These are phyloP conservation scores for Lindbergichthys nudifrons DNA, from an alignment of 2,797 vertebrate genomes.

Conservation along the genomic window DNA sequence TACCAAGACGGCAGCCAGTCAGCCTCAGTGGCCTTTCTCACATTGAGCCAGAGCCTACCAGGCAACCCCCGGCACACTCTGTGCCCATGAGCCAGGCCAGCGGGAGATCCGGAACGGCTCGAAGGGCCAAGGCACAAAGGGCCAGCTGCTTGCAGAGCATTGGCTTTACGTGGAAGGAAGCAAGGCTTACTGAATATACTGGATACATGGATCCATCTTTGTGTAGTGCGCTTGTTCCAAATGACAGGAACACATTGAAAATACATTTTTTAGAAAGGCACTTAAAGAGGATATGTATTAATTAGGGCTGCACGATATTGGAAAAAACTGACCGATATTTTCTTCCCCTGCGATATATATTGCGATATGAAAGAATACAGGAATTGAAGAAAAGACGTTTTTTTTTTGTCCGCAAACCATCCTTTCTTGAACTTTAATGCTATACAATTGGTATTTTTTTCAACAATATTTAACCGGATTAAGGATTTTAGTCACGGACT, in stretches of 20 bases:
- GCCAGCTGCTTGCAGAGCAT: constrained; percentile 82
- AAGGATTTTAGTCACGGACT: no score
- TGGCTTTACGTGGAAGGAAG: constrained; percentile 67
- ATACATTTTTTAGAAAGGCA: not conserved
- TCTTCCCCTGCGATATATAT: no score
- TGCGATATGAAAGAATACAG: no score
- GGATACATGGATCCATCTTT: constrained; percentile 60
- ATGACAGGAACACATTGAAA: constrained; percentile 14
- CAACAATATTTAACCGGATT: no score
- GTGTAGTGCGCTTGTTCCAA: constrained; percentile 26
- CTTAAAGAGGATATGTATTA: constrained; percentile 3
- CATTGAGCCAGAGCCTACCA: constrained; percentile 68
- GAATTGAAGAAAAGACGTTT: no score
- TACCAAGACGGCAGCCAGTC: constrained; percentile 58
- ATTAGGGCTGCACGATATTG: no score
- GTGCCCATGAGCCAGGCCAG: constrained; percentile 77
- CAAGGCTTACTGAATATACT: constrained; percentile 62
- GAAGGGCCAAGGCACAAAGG: constrained; percentile 79
- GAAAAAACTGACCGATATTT: no score
- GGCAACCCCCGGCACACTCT: constrained; percentile 66
- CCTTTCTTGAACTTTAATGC: no score
- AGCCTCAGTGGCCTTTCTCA: constrained; percentile 67
- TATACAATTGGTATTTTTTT: no score
- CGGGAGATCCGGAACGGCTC: constrained; percentile 82
- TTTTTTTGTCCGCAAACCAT: no score